Percentiles rank a stretch among this genome's conserved stretches.
phyloP scores from a whole-genome alignment of 2,113 vertebrate genomes.

The Solenodon paradoxus region DNA sequence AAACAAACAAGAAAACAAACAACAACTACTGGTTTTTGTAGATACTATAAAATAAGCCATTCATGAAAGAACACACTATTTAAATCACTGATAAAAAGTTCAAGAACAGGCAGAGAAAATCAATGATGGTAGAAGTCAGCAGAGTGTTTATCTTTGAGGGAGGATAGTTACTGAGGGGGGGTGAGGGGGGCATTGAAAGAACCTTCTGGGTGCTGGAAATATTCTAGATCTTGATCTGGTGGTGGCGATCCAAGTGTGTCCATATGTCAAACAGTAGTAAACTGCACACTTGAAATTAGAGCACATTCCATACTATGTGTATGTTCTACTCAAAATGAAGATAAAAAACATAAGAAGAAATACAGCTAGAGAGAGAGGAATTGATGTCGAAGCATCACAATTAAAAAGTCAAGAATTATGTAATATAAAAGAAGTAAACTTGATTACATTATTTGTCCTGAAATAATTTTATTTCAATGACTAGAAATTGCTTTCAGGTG shows the following conservation, averaged over 20 bases:
- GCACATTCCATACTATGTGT: not conserved
- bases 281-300: conserved; percentile 1
- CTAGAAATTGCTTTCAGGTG: conserved; percentile 39
- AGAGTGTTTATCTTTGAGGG: conserved; percentile 19
- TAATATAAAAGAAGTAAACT: not conserved
- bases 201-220: not conserved
- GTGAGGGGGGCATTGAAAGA: not conserved
- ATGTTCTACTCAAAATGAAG: not conserved
- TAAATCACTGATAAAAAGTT: not conserved
- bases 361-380: not conserved
- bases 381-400: not conserved
- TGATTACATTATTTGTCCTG: not conserved
- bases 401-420: conserved; percentile 20
- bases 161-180: not conserved
- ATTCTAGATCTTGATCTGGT: conserved; percentile 19
- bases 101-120: not conserved
- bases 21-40: not conserved
- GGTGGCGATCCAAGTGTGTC: not conserved
- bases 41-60: not conserved
- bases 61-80: not conserved
- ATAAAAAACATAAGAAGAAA: not conserved
- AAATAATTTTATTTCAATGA: conserved; percentile 20
- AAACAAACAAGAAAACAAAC: not conserved
- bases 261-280: not conserved
- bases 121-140: not conserved